Base-by-base conservation (phyloP, 2,888 invertebrate genomes). In the Agrochola macilenta region DNA sequence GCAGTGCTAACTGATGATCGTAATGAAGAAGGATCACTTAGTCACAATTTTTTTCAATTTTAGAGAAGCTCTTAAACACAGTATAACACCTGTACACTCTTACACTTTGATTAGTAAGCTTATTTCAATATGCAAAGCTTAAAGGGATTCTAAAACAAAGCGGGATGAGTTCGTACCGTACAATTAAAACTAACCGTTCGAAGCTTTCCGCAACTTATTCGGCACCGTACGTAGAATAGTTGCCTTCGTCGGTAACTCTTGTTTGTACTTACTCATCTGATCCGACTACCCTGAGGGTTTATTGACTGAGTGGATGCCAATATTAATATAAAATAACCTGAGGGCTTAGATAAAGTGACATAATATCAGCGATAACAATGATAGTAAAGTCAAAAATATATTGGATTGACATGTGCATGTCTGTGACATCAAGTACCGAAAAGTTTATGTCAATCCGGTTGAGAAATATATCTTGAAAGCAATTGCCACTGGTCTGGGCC, bases 181-280 rank as follows among this genome's bases (percentile, higher is more conserved):
- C 43, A 52, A 79, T 54, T 79, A 54, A 73, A 79, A 78, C 65
- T 54, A 65, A 23, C 20, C 43, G 26, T 17, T 68, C 7, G 4
- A 23, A 54, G 20, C n/a, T 68, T 74, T 61, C 20, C 5, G 30
- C 23, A 61, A 57, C n/a, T 46, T 54, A 39, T 57, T 68, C n/a
- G 46, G 30, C 0, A 54, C 5, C 0, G 30, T 49, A 39, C 0
- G 39, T 39, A 52, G 35, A 66, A 23, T 30, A 60, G 46, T 66
- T 74, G 11, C n/a, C 9, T 79, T 57, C 12, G 1, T 35, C 0
- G 57, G n/a, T 73, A 23, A 57, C 35, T 17, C 35, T 26, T 60
- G 54, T 61, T 49, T 74, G 66, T 5, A 49, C 20, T 74, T 7
- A 49, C 14, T 74, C 11, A 60, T 49, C 11, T 57, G 63, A 70